phyloP scores from a whole-genome alignment of 2,113 vertebrate genomes.

The Tragelaphus scriptus region DNA sequence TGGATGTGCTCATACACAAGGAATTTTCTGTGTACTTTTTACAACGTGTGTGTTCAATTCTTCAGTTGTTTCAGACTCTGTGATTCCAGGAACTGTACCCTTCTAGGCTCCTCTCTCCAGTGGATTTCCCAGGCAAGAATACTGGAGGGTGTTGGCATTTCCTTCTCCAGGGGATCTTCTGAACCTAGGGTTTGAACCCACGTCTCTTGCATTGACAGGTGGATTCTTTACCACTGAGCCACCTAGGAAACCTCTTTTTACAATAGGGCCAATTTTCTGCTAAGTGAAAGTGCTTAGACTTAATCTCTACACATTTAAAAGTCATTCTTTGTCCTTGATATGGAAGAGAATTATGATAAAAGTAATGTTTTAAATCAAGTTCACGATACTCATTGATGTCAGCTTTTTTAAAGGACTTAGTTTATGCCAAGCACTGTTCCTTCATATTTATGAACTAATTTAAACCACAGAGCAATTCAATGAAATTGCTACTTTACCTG shows the following conservation, averaged over 20 bases:
- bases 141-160: neutral
- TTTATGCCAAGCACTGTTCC: neutral
- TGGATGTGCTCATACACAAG: neutral
- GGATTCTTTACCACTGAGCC: neutral
- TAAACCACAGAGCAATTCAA: neutral
- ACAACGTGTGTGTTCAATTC: neutral
- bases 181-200: neutral
- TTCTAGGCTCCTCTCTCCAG: neutral
- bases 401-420: neutral
- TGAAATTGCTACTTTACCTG: neutral
- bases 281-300: neutral
- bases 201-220: neutral
- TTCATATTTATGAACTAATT: neutral
- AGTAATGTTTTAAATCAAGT: neutral
- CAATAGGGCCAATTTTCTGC: neutral
- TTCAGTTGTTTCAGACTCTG: neutral
- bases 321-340: neutral
- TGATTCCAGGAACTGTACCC: neutral
- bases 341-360: neutral
- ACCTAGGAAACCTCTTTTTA: neutral
- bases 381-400: neutral
- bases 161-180: neutral
- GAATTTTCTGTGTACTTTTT: neutral
- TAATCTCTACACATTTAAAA: neutral
- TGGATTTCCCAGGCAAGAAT: neutral